Conservation (phyloP, 92 coral and sea anemone genomes). For the Epizoanthus illoricatus region DNA sequence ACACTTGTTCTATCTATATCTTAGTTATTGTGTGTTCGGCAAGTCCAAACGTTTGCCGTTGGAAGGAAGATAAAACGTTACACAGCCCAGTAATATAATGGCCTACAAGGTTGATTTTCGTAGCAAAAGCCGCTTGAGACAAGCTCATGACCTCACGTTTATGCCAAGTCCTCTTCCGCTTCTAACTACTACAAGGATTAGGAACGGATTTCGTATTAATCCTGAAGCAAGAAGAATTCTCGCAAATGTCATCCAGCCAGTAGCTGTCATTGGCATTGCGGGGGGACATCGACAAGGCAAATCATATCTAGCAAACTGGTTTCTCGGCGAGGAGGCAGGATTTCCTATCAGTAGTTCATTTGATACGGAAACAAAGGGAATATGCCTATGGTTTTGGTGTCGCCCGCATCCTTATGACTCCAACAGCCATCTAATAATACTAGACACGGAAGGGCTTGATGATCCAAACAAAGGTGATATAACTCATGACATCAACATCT, state of each 20-base stretch:
- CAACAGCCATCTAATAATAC: background rate
- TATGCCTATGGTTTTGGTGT: constrained; percentile 15
- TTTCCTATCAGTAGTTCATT: constrained; percentile 5
- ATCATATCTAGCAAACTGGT: constrained; percentile 7
- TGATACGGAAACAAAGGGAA: constrained; percentile 1
- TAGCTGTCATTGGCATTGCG: background rate
- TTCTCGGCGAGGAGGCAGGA: background rate
- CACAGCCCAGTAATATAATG: background rate
- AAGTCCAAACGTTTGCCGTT: too few relatives aligned
- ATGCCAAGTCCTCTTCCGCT: constrained; percentile 17
- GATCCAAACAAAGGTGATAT: background rate
- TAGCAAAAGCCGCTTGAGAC: background rate
- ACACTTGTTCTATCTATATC: background rate
- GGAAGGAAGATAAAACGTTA: background rate
- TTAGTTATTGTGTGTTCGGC: background rate
- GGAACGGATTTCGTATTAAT: background rate
- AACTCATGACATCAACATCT: constrained; percentile 6
- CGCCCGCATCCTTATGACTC: background rate
- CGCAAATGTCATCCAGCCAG: background rate
- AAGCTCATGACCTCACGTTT: background rate
- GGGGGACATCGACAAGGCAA: constrained; percentile 1
- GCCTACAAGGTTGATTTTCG: background rate
- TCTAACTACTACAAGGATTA: background rate
- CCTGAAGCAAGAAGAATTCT: constrained; percentile 10
- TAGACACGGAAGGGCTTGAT: constrained; percentile 1